A percentile compares a stretch with the other conserved stretches of the same genome.
phyloP scores from a whole-genome alignment of 2,113 vertebrate genomes.

The Rostratula benghalensis region DNA sequence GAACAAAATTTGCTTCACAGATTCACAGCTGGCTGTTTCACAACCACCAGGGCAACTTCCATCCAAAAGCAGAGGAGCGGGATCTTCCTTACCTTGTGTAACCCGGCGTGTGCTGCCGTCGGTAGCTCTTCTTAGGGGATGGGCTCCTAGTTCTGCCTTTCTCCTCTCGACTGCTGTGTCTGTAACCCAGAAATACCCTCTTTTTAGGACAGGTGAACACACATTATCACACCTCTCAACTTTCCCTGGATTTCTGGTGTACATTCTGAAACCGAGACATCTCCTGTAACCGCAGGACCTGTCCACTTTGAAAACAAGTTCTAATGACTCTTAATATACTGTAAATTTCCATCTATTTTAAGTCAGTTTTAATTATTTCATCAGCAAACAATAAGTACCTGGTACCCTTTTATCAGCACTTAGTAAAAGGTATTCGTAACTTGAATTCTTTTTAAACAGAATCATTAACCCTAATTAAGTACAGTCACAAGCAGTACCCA shows the following conservation, averaged over 20 bases:
- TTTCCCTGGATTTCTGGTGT: rapidly evolving
- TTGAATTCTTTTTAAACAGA: background rate
- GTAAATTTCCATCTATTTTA: background rate
- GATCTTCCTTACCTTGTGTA: constrained; percentile 79
- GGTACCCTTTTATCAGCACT: background rate
- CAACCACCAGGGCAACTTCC: background rate
- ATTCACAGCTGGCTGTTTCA: background rate
- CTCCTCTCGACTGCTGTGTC: constrained; percentile 62
- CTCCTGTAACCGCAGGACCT: too few relatives aligned
- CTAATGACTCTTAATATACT: background rate
- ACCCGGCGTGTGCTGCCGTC: constrained; percentile 68
- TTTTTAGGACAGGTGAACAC: background rate
- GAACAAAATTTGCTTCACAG: background rate
- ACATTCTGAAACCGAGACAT: rapidly evolving
- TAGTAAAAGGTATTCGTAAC: background rate
- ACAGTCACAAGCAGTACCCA: background rate
- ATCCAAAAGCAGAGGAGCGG: background rate
- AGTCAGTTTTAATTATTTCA: background rate
- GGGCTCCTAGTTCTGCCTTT: constrained; percentile 72
- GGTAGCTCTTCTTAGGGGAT: constrained; percentile 71
- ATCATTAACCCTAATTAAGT: background rate
- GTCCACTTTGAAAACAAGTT: background rate
- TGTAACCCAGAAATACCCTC: constrained; percentile 14
- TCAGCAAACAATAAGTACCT: background rate
- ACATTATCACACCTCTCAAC: rapidly evolving